Conservation (phyloP, 35 echinoderm and acorn worm species). For the Ophiothrix spiculata region DNA sequence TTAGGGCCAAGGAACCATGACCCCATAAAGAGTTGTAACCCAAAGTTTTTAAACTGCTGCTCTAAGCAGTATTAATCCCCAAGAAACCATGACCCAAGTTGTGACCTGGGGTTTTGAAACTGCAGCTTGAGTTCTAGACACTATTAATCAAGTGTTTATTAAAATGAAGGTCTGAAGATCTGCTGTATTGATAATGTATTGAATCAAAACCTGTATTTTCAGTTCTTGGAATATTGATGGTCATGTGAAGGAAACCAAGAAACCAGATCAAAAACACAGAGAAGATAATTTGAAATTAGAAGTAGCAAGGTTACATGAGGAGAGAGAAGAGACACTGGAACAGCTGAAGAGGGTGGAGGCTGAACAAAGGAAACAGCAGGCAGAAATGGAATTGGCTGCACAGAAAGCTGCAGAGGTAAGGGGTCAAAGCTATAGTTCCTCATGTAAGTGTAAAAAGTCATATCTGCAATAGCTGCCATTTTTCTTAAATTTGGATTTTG, state of each 20-base stretch:
- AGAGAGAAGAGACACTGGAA: conserved; percentile 60
- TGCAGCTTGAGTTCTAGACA: background rate
- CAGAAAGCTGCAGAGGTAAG: conserved; percentile 65
- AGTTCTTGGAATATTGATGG: conserved; percentile 96
- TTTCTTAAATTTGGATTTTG: no score
- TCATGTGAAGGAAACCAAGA: conserved; percentile 49
- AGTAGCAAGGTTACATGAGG: conserved; percentile 62
- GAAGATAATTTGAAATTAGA: conserved; percentile 55
- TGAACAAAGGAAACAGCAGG: conserved; percentile 49
- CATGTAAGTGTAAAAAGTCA: no score
- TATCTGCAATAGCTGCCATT: no score
- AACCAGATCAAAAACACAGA: conserved; percentile 30
- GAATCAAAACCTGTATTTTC: background rate
- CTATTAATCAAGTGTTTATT: background rate
- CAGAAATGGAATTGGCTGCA: conserved; percentile 45
- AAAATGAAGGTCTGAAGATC: background rate
- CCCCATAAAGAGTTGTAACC: no score
- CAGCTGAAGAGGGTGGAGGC: conserved; percentile 61
- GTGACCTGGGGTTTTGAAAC: background rate
- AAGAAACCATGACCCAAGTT: background rate
- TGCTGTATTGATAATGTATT: background rate
- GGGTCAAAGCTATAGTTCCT: no score
- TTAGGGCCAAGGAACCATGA: no score
- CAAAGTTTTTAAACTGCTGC: background rate
- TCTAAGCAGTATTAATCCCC: background rate